phyloP scores from a whole-genome alignment of 2,113 vertebrate genomes.

The Oncorhynchus kisutch region DNA sequence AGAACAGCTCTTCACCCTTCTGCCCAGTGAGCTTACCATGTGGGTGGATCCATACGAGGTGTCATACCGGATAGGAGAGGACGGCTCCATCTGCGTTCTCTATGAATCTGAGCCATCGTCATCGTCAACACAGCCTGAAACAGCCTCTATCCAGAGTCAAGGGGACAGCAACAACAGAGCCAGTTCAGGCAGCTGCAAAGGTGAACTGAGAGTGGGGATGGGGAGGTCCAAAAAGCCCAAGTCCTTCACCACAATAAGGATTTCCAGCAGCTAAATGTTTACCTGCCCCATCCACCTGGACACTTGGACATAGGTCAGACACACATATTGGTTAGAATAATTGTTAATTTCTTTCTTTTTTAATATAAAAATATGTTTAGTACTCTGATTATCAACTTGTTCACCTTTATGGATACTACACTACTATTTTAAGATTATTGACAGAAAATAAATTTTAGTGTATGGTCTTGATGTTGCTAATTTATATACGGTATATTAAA shows the following conservation, averaged over 20 bases:
- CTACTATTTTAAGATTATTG: not conserved
- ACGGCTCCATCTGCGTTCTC: constrained; percentile 77
- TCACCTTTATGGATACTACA: not conserved
- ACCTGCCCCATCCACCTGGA: not conserved
- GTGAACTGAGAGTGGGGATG: constrained; percentile 62
- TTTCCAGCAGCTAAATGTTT: constrained; percentile 68
- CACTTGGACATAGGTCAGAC: too few species aligned
- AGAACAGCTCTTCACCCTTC: constrained; percentile 72
- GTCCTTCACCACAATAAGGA: constrained; percentile 72
- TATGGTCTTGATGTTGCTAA: not conserved
- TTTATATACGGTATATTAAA: not conserved
- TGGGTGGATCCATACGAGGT: constrained; percentile 81
- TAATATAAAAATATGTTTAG: not conserved
- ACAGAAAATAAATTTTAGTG: not conserved
- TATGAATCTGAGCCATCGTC: constrained; percentile 63
- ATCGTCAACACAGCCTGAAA: constrained; percentile 23
- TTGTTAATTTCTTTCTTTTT: not conserved
- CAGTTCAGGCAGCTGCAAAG: constrained; percentile 63
- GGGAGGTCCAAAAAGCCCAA: constrained; percentile 69
- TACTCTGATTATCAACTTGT: not conserved
- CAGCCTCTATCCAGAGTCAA: constrained; percentile 15
- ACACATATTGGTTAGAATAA: not conserved
- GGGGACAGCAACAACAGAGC: constrained; percentile 47
- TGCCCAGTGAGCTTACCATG: constrained; percentile 77
- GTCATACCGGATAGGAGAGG: constrained; percentile 78